These are phyloP conservation scores for Brachypalpus laphriformis DNA, from an alignment of 2,888 invertebrate genomes.

Conservation along the genomic window DNA sequence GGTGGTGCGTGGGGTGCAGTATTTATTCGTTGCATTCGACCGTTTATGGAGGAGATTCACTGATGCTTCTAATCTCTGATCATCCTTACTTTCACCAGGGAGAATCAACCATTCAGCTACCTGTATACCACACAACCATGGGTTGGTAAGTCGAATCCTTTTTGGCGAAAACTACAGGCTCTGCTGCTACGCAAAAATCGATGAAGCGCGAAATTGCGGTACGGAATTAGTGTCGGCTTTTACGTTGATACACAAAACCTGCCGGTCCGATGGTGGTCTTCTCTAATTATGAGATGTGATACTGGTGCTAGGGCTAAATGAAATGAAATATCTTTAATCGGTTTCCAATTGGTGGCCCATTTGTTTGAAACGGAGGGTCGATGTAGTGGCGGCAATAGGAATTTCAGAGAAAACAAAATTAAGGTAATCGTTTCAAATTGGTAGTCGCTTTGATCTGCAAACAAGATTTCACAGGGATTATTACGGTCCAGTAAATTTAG, in stretches of 20 bases:
- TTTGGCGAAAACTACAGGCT: not conserved
- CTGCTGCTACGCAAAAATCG: conserved; percentile 14
- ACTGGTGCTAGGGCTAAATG: conserved; percentile 23
- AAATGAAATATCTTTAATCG: conserved; percentile 54
- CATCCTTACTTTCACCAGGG: not conserved
- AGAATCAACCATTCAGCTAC: conserved; percentile 16
- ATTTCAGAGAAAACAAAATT: conserved; percentile 8
- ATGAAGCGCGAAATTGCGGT: conserved; percentile 56
- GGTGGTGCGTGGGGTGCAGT: not conserved
- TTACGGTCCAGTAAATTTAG: not conserved
- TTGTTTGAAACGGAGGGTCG: not conserved
- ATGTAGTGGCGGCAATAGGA: not conserved
- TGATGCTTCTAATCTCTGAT: conserved; percentile 32
- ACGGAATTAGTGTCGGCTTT: conserved; percentile 54
- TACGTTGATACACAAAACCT: conserved; percentile 46
- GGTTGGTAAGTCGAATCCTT: conserved; percentile 2
- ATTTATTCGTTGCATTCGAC: not conserved
- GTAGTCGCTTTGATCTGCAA: conserved; percentile 6
- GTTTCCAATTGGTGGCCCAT: conserved; percentile 15
- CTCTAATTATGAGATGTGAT: conserved; percentile 38
- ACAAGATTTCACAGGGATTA: not conserved
- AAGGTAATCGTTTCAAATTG: not conserved
- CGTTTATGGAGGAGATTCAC: conserved; percentile 6
- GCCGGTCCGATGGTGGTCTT: conserved; percentile 33
- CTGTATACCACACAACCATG: conserved; percentile 7